phyloP scores from a whole-genome alignment of 2,888 invertebrate species.

The Protonemura montana region DNA sequence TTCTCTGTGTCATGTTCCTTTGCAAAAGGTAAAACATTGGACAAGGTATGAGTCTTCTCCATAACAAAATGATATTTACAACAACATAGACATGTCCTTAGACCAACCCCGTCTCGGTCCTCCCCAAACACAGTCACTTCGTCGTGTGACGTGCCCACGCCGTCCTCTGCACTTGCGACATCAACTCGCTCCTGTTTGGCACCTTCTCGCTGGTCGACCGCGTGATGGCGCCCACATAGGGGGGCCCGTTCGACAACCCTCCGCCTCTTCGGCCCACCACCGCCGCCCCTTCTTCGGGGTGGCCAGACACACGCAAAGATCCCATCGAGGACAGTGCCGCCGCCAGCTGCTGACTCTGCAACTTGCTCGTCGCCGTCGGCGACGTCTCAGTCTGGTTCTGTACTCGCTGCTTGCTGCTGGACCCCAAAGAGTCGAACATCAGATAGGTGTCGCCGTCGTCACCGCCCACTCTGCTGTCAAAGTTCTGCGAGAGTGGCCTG shows the following conservation, averaged over 20 bases:
- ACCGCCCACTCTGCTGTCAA: constrained; percentile 53
- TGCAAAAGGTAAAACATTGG: background rate
- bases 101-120: too few relatives aligned
- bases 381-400: constrained; percentile 53
- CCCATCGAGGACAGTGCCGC: constrained; percentile 58
- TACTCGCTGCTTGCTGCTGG: constrained; percentile 33
- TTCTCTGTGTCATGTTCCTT: too few relatives aligned
- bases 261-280: too few relatives aligned
- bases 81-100: too few relatives aligned
- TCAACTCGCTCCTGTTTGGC: constrained; percentile 83
- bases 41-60: background rate
- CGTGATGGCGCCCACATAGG: constrained; percentile 67
- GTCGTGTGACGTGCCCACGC: constrained; percentile 90
- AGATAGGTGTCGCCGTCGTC: constrained; percentile 24
- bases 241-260: constrained; percentile 64
- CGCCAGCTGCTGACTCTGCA: constrained; percentile 50
- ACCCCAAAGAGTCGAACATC: constrained; percentile 51
- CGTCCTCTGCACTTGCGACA: constrained; percentile 81
- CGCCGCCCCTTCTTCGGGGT: constrained; percentile 56
- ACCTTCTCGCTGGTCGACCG: constrained; percentile 87
- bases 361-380: constrained; percentile 51
- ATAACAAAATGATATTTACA: too few relatives aligned
- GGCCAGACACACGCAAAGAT: constrained; percentile 66
- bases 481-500: constrained; percentile 67
- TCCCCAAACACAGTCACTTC: constrained; percentile 63